phyloP scores from a whole-genome alignment of 2,113 vertebrate genomes.

The Catagonus wagneri region DNA sequence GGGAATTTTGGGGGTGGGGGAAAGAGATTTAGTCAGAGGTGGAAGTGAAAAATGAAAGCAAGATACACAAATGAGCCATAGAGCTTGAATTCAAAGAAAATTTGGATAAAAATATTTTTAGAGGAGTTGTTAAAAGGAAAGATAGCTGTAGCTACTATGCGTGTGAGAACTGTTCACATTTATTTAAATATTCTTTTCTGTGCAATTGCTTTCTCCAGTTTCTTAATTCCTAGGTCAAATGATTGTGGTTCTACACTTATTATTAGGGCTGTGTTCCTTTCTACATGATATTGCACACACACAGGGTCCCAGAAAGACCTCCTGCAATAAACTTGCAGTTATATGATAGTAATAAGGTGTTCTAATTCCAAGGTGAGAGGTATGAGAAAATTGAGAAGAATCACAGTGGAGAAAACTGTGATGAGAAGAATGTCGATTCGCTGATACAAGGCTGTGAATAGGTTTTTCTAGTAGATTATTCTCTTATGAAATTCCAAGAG shows the following conservation, averaged over 20 bases:
- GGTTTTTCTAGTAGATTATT: not conserved
- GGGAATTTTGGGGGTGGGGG: too few relatives aligned
- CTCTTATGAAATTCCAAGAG: not conserved
- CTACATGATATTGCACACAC: not conserved
- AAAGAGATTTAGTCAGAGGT: not conserved
- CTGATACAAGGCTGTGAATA: not conserved
- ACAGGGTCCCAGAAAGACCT: not conserved
- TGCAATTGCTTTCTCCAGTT: not conserved
- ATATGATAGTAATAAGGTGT: not conserved
- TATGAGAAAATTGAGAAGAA: not conserved
- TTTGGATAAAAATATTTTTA: not conserved
- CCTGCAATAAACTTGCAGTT: not conserved
- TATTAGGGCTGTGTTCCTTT: not conserved
- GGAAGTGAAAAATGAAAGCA: not conserved
- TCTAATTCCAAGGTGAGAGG: not conserved
- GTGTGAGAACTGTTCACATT: not conserved
- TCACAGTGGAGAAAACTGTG: not conserved
- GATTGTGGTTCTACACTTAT: not conserved
- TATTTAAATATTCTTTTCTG: not conserved
- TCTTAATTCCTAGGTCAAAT: not conserved
- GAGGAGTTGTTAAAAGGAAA: not conserved
- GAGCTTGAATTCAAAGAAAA: not conserved
- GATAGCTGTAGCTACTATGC: not conserved
- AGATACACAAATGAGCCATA: slow-evolving; percentile 15
- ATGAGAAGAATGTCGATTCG: not conserved